phyloP scores from a whole-genome alignment of 2,113 vertebrate genomes.

The Hyperoodon ampullatus region DNA sequence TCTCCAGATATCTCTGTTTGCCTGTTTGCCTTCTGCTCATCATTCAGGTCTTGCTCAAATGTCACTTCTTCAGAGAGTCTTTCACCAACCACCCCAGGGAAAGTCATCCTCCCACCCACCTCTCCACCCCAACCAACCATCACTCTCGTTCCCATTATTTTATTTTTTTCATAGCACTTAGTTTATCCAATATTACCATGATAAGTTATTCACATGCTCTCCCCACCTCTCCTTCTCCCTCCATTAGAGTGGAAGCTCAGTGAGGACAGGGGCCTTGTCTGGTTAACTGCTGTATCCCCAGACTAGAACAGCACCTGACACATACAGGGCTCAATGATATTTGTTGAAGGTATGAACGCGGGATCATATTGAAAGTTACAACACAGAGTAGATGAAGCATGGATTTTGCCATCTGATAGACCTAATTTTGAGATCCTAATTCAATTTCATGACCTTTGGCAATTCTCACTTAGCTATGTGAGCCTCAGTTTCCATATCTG shows the following conservation, averaged over 20 bases:
- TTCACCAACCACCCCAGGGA: neutral
- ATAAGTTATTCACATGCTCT: neutral
- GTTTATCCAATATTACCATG: neutral
- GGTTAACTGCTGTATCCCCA: neutral
- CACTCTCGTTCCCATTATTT: neutral
- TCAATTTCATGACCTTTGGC: neutral
- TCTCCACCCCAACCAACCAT: accelerated
- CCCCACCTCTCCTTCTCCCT: neutral
- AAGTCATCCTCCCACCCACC: neutral
- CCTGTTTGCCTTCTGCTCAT: neutral
- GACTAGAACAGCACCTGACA: neutral
- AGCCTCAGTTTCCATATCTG: neutral
- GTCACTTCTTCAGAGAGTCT: neutral
- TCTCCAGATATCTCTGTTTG: neutral
- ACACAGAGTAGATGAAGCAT: neutral
- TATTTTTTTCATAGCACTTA: neutral
- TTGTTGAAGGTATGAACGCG: neutral
- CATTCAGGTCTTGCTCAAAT: neutral
- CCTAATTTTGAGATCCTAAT: neutral
- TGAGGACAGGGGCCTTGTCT: neutral
- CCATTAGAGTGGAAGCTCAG: neutral
- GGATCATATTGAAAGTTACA: neutral
- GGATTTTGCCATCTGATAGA: neutral
- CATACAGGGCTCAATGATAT: no score
- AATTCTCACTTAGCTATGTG: neutral